These are phyloP conservation scores for Eulithis prunata DNA, from an alignment of 2,888 invertebrate genomes.

Conservation along the genomic window DNA sequence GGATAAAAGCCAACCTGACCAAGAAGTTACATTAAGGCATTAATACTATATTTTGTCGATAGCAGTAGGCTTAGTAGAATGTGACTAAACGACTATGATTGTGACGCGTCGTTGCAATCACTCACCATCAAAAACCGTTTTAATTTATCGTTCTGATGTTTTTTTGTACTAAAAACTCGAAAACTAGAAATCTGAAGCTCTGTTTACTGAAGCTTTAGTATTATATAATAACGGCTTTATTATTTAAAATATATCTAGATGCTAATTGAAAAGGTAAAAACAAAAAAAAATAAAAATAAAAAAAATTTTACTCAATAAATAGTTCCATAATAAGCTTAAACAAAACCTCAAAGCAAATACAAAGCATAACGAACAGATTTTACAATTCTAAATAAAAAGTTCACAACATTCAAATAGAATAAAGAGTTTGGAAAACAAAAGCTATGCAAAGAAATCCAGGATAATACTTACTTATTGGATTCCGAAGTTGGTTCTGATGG, in stretches of 20 bases:
- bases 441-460: slow-evolving; percentile 22
- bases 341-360: slow-evolving; percentile 9
- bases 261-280: not conserved
- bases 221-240: not conserved
- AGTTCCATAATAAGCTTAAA: not conserved
- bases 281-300: not conserved
- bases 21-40: too few relatives aligned
- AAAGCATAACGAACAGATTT: not conserved
- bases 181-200: too few relatives aligned
- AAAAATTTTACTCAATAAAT: slow-evolving; percentile 2
- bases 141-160: not conserved
- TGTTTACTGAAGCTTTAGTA: too few relatives aligned
- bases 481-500: slow-evolving; percentile 44
- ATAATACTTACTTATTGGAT: slow-evolving; percentile 50
- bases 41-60: too few relatives aligned
- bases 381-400: slow-evolving; percentile 2
- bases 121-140: slow-evolving; percentile 15
- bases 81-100: slow-evolving; percentile 10
- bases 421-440: slow-evolving; percentile 20
- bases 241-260: not conserved
- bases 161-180: too few relatives aligned
- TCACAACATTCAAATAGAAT: slow-evolving; percentile 11
- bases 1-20: too few relatives aligned
- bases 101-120: slow-evolving; percentile 17
- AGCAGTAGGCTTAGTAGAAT: not conserved